Percentiles rank a stretch among this genome's conserved stretches.
These are phyloP conservation scores for Salvelinus fontinalis DNA, from an alignment of 2,113 vertebrate genomes.

Conservation along the genomic window DNA sequence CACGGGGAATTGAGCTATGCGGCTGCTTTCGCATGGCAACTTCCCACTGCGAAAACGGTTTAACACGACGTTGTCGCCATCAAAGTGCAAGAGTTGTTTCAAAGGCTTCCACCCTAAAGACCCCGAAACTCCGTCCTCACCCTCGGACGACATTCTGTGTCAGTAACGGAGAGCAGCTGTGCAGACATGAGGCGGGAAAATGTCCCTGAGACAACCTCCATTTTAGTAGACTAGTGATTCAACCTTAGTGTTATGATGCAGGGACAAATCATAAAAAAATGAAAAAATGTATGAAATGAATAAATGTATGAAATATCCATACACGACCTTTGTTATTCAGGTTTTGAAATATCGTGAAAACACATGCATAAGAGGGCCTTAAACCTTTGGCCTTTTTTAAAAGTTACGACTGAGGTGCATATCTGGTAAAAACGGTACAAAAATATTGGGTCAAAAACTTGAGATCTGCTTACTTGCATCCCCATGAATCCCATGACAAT, in stretches of 20 bases:
- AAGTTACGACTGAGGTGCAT: too few species aligned
- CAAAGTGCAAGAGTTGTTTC: conserved; percentile 39
- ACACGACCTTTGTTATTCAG: background rate
- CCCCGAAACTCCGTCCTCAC: conserved; percentile 34
- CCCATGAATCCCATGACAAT: conserved; percentile 79
- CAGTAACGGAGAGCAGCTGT: conserved; percentile 63
- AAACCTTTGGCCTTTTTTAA: too few species aligned
- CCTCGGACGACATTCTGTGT: conserved; percentile 43
- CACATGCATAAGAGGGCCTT: too few species aligned
- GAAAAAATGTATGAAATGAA: background rate
- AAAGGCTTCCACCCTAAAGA: conserved; percentile 24
- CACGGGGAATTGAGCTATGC: conserved; percentile 71
- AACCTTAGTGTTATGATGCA: background rate
- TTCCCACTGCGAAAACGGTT: conserved; percentile 65
- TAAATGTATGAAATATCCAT: background rate
- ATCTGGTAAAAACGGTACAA: background rate
- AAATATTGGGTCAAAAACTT: conserved; percentile 16
- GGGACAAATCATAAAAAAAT: background rate
- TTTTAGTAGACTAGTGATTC: background rate
- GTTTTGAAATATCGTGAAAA: background rate
- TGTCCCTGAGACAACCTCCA: conserved; percentile 21
- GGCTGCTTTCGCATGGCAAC: conserved; percentile 55
- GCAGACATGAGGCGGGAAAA: conserved; percentile 28
- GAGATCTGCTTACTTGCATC: conserved; percentile 75
- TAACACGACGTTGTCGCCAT: conserved; percentile 47